These are phyloP conservation scores for Amphilophus citrinellus DNA, from an alignment of 2,113 vertebrate genomes.

Conservation along the genomic window DNA sequence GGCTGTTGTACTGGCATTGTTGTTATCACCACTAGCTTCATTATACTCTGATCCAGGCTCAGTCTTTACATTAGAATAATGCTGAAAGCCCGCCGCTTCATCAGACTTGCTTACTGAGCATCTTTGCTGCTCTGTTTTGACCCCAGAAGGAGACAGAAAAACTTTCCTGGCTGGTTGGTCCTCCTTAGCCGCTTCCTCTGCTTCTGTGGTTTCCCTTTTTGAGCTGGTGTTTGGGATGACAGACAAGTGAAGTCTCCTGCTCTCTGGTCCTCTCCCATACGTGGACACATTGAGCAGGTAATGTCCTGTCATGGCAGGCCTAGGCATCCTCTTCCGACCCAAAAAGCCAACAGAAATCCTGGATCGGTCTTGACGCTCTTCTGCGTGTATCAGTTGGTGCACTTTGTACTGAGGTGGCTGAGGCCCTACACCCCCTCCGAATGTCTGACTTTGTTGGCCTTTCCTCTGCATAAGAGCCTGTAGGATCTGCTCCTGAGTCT, in stretches of 20 bases:
- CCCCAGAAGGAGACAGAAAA: conserved; percentile 24
- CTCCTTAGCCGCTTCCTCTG: conserved; percentile 56
- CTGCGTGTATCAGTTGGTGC: conserved; percentile 73
- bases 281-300: conserved; percentile 98
- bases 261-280: conserved; percentile 92
- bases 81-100: conserved; percentile 31
- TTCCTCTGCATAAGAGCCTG: conserved; percentile 87
- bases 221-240: conserved; percentile 69
- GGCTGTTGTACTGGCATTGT: conserved; percentile 71
- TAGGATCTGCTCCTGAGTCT: conserved; percentile 89
- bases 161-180: conserved; percentile 43
- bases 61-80: conserved; percentile 62
- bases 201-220: conserved; percentile 76
- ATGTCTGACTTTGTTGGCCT: conserved; percentile 81
- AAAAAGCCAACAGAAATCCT: conserved; percentile 87
- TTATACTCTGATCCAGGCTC: conserved; percentile 76
- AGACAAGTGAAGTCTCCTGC: conserved; percentile 81
- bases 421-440: conserved; percentile 40
- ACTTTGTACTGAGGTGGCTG: conserved; percentile 80
- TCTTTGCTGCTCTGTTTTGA: conserved; percentile 81
- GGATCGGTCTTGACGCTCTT: conserved; percentile 77
- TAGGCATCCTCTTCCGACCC: conserved; percentile 86
- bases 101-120: conserved; percentile 30
- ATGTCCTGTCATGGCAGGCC: conserved; percentile 96
- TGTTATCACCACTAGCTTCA: conserved; percentile 40